A percentile compares a stretch with the other conserved stretches of the same genome.
phyloP scores from a whole-genome alignment of 2,888 invertebrate species.

The Balanococcus diminutus region DNA sequence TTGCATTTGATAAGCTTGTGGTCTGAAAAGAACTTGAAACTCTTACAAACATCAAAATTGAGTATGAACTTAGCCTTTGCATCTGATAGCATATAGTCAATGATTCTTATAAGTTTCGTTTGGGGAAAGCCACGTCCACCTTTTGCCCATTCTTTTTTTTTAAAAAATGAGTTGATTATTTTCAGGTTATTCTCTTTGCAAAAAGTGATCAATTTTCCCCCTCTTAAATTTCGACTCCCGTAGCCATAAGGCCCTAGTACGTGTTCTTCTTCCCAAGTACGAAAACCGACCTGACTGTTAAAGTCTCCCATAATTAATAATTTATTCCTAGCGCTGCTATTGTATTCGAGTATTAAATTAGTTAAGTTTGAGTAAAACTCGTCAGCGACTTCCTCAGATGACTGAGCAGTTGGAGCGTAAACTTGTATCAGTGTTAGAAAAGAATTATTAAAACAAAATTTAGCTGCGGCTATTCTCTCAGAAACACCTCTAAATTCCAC shows the following conservation, averaged over 20 bases:
- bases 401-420: background rate
- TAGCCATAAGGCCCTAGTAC: background rate
- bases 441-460: too few relatives aligned
- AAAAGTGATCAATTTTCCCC: background rate
- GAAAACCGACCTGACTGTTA: background rate
- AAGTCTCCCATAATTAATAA: background rate
- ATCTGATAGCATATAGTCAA: background rate
- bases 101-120: background rate
- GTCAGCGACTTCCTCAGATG: too few relatives aligned
- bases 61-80: background rate
- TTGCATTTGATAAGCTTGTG: background rate
- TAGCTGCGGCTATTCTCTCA: background rate
- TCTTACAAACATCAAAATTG: background rate
- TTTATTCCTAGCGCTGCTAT: background rate
- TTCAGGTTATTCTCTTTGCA: background rate
- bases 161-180: too few relatives aligned
- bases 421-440: too few relatives aligned
- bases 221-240: background rate
- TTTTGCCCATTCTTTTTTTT: background rate
- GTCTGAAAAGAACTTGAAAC: background rate
- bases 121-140: background rate
- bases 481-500: background rate
- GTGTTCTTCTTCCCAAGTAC: background rate
- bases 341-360: background rate
- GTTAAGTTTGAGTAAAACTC: background rate